A percentile compares a stretch with the other conserved stretches of the same genome.
Conservation (phyloP, 2,888 invertebrate genomes). For the Drosophila paranaensis region DNA sequence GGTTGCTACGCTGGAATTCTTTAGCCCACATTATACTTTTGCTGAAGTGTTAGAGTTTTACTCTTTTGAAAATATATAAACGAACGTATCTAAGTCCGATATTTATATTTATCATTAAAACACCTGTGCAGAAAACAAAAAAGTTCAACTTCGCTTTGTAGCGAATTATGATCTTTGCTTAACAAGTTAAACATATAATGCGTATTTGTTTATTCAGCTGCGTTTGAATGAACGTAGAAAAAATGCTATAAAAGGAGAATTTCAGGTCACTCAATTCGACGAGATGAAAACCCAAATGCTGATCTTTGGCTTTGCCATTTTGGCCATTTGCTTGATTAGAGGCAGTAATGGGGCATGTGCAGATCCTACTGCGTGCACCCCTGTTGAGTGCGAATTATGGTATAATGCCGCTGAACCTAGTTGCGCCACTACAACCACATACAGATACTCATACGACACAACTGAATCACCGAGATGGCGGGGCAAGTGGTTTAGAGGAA, state of each 20-base stretch:
- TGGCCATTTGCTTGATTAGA: neutral
- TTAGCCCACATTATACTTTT: too few relatives aligned
- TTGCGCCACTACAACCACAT: neutral
- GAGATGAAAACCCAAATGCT: neutral
- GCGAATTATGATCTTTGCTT: neutral
- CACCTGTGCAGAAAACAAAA: neutral
- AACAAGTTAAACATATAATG: neutral
- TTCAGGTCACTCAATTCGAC: too few relatives aligned
- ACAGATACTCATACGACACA: neutral
- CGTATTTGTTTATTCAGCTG: neutral
- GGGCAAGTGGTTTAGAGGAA: neutral
- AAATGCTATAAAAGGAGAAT: slow-evolving; percentile 1
- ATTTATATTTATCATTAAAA: neutral
- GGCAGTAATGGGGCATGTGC: neutral
- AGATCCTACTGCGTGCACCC: fast-evolving
- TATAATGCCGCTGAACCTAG: fast-evolving
- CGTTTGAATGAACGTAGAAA: neutral
- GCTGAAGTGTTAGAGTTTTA: too few relatives aligned
- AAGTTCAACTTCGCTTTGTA: neutral
- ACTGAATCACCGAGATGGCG: neutral
- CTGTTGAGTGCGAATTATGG: neutral
- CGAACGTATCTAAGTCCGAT: too few relatives aligned
- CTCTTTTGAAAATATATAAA: too few relatives aligned
- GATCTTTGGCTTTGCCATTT: slow-evolving; percentile 9
- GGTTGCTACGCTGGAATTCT: too few relatives aligned